These are phyloP conservation scores for Colletes collaris DNA, from an alignment of 2,888 invertebrate genomes.

Conservation along the genomic window DNA sequence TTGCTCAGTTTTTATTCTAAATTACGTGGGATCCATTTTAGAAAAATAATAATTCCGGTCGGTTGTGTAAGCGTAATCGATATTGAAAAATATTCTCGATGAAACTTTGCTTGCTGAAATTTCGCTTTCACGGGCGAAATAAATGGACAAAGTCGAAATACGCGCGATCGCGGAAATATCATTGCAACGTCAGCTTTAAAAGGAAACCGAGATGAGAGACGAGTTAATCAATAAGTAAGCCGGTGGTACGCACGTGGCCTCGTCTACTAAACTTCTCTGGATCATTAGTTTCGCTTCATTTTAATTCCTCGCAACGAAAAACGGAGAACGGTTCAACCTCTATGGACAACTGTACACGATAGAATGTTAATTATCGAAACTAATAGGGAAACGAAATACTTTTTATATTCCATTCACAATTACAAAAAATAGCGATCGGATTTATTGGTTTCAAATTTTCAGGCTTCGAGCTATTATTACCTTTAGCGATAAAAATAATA, in stretches of 20 bases:
- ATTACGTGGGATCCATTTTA: slow-evolving; percentile 10
- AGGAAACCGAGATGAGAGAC: slow-evolving; percentile 29
- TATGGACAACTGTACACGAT: no score
- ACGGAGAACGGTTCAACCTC: no score
- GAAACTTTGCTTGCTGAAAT: neutral
- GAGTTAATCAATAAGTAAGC: slow-evolving; percentile 59
- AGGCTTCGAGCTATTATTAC: no score
- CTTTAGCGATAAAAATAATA: no score
- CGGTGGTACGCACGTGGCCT: neutral
- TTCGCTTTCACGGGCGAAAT: neutral
- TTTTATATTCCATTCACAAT: no score
- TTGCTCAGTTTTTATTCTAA: slow-evolving; percentile 20
- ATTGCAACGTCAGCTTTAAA: slow-evolving; percentile 47
- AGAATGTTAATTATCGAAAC: no score
- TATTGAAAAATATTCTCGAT: slow-evolving; percentile 3
- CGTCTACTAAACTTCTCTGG: slow-evolving; percentile 1
- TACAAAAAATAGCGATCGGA: no score
- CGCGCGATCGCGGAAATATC: slow-evolving; percentile 1
- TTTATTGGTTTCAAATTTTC: no score
- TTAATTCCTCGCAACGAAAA: neutral
- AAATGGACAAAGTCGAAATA: neutral
- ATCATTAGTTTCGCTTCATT: neutral
- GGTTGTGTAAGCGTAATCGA: neutral
- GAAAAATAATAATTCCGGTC: neutral
- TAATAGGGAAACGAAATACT: no score